phyloP scores from a whole-genome alignment of 2,113 vertebrate genomes.

The Pterocles gutturalis region DNA sequence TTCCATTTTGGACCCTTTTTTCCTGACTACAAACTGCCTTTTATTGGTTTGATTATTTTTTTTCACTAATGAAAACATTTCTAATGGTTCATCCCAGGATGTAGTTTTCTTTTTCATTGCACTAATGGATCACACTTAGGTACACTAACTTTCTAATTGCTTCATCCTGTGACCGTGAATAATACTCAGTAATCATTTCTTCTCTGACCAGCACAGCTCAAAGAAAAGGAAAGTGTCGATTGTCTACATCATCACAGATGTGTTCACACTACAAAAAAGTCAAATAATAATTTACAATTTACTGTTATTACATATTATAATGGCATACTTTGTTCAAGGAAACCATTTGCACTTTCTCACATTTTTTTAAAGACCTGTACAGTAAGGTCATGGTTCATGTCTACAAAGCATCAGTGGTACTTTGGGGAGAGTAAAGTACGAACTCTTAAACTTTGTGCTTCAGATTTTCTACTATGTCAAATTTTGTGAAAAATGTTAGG shows the following conservation, averaged over 20 bases:
- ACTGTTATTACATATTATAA: background rate
- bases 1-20: background rate
- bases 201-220: background rate
- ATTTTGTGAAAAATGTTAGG: background rate
- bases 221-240: background rate
- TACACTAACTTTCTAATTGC: background rate
- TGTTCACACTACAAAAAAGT: background rate
- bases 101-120: background rate
- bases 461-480: background rate
- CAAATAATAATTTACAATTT: background rate
- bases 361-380: background rate
- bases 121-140: background rate
- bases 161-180: background rate
- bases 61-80: background rate
- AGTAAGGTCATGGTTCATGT: background rate
- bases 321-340: background rate
- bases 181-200: background rate
- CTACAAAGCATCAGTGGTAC: background rate
- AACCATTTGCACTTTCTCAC: background rate
- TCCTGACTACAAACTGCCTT: background rate
- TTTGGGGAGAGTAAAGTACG: background rate
- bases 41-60: background rate
- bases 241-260: background rate
- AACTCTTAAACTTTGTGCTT: background rate
- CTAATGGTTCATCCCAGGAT: background rate